Conservation (phyloP, 2,888 invertebrate species). For the Parasteatoda lunata region DNA sequence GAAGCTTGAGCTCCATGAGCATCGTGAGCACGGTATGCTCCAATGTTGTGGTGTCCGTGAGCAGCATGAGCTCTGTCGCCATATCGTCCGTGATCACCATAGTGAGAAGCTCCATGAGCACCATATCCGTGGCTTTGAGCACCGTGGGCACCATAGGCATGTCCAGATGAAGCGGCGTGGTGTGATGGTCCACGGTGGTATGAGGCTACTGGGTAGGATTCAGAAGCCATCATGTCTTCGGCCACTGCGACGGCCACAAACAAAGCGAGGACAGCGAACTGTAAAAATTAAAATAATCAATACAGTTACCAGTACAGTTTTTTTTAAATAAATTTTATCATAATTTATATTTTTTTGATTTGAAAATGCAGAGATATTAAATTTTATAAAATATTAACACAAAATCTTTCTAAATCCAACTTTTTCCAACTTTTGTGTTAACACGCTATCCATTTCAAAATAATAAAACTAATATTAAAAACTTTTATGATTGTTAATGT, state of each 20-base stretch:
- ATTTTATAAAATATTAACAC: no score
- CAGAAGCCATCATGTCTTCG: slow-evolving; percentile 54
- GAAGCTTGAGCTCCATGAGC: slow-evolving; percentile 58
- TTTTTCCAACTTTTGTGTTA: no score
- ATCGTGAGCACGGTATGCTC: slow-evolving; percentile 49
- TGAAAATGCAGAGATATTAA: no score
- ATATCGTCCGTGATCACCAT: slow-evolving; percentile 66
- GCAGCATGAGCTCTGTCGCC: slow-evolving; percentile 57
- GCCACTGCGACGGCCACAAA: slow-evolving; percentile 50
- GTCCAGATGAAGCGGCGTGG: slow-evolving; percentile 45
- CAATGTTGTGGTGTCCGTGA: slow-evolving; percentile 61
- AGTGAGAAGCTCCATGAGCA: slow-evolving; percentile 43
- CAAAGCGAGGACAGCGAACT: slow-evolving; percentile 45
- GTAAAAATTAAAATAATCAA: neutral
- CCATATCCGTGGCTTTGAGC: slow-evolving; percentile 46
- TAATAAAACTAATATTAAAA: no score
- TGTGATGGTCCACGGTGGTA: slow-evolving; percentile 49
- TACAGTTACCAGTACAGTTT: no score
- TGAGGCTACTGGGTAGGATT: slow-evolving; percentile 53
- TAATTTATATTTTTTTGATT: no score
- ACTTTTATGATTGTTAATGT: no score
- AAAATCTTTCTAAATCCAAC: no score
- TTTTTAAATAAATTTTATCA: no score
- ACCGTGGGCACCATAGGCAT: slow-evolving; percentile 61
- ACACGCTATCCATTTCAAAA: no score